Conservation (phyloP, 2,113 vertebrate genomes). For the Podarcis raffonei region DNA sequence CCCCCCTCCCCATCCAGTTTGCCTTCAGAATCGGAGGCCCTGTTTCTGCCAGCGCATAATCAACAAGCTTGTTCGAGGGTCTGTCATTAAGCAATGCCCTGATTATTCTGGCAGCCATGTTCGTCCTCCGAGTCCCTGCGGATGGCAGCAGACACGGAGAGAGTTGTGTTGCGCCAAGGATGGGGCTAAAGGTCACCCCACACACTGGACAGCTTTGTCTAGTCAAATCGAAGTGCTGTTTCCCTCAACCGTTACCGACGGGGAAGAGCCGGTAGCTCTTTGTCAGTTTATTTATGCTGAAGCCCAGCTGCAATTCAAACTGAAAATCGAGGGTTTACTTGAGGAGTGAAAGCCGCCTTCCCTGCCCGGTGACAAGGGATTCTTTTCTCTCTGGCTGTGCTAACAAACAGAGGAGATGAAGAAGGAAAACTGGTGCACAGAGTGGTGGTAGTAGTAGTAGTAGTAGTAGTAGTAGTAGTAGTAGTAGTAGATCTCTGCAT, state of each 20-base stretch:
- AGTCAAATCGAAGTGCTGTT: constrained; percentile 69
- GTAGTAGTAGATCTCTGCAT: too few species aligned
- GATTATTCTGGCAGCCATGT: constrained; percentile 74
- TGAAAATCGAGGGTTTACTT: constrained; percentile 52
- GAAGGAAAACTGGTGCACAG: too few species aligned
- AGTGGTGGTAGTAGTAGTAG: too few species aligned
- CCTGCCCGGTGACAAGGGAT: constrained; percentile 51
- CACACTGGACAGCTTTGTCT: constrained; percentile 77
- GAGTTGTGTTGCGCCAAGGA: constrained; percentile 78
- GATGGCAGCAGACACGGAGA: constrained; percentile 74
- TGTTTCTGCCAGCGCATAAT: constrained; percentile 62
- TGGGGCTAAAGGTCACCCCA: constrained; percentile 71
- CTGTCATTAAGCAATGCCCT: constrained; percentile 73
- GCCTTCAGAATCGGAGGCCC: constrained; percentile 12
- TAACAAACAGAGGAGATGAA: neutral
- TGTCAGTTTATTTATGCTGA: constrained; percentile 69
- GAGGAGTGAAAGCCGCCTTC: constrained; percentile 45
- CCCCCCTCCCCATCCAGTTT: neutral
- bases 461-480: too few species aligned
- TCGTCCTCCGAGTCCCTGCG: constrained; percentile 58
- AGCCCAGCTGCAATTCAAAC: constrained; percentile 71
- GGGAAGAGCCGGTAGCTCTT: constrained; percentile 68
- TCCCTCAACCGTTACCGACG: constrained; percentile 67
- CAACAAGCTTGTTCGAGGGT: constrained; percentile 49
- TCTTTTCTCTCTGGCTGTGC: constrained; percentile 20